A percentile compares a stretch with the other conserved stretches of the same genome.
Evolutionary conservation across 2,113 vertebrate species (phyloP).

Genomic region (Nematolebias whitei): DNA sequence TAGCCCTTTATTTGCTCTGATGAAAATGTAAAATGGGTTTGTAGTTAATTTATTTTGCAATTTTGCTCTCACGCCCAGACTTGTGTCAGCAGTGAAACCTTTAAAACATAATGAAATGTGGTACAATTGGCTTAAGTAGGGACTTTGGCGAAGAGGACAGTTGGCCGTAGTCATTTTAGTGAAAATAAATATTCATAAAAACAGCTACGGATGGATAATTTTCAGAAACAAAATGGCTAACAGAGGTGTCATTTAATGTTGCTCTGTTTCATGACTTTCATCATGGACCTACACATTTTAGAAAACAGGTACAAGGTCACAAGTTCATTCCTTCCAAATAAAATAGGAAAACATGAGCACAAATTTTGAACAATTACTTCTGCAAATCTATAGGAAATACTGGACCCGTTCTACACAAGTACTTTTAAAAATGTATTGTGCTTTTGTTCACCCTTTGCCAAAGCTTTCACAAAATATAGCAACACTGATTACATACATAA

Average conservation of each 20-base stretch:
- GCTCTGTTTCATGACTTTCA: background rate
- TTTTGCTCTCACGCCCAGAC: background rate
- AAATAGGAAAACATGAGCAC: background rate
- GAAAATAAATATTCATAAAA: background rate
- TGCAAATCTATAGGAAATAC: too few species aligned
- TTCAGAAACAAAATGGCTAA: background rate
- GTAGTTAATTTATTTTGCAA: slow-evolving; percentile 9
- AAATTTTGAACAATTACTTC: background rate
- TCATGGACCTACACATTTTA: background rate
- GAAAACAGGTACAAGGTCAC: background rate
- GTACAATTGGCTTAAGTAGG: background rate
- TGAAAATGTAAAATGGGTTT: slow-evolving; percentile 16
- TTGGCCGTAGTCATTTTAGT: background rate
- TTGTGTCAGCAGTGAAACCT: background rate
- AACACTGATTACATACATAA: background rate
- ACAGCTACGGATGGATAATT: background rate
- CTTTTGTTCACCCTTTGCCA: background rate
- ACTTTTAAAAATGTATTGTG: background rate
- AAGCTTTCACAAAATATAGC: too few species aligned
- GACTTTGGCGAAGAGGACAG: background rate
- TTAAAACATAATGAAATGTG: slow-evolving; percentile 12
- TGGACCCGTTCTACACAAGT: background rate
- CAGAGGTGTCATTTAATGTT: background rate
- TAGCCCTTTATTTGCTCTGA: slow-evolving; percentile 1
- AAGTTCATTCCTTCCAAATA: background rate